Percentiles rank a stretch among this genome's conserved stretches.
These are phyloP conservation scores for Myotis brandtii DNA, from an alignment of 2,113 vertebrate genomes.

Conservation along the genomic window DNA sequence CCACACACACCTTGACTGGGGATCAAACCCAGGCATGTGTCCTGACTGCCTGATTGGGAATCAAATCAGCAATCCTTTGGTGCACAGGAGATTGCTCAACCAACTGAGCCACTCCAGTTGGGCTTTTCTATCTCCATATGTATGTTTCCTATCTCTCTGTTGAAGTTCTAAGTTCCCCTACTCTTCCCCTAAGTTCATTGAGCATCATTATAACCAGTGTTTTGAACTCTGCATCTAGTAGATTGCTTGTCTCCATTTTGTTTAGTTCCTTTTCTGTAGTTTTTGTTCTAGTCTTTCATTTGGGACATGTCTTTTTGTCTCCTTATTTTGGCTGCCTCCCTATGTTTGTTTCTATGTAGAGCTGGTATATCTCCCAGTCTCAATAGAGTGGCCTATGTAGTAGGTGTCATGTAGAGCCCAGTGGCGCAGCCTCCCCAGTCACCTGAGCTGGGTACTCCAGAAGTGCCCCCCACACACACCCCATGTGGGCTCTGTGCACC, in stretches of 20 bases:
- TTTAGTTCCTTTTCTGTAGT: background rate
- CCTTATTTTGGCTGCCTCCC: background rate
- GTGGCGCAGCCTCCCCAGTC: background rate
- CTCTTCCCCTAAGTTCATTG: background rate
- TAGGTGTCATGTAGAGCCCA: background rate
- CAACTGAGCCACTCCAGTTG: too few species aligned
- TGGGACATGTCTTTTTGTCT: background rate
- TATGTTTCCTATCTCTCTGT: background rate
- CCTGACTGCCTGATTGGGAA: too few species aligned
- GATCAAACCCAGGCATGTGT: too few species aligned
- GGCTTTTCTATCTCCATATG: background rate
- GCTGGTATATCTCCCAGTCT: background rate
- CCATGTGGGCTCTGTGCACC: background rate
- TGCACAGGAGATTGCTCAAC: too few species aligned
- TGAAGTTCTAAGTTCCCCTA: background rate
- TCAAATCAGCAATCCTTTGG: too few species aligned
- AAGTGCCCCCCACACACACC: too few species aligned
- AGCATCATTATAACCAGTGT: background rate
- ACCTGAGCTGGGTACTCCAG: background rate
- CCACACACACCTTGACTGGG: too few species aligned
- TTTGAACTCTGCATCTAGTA: background rate
- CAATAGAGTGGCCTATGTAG: background rate
- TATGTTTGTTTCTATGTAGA: background rate
- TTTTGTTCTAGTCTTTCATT: background rate
- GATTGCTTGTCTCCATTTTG: background rate